Evolutionary conservation across 2,113 vertebrate genomes (phyloP).

Genomic region (Epinephelus lanceolatus): DNA sequence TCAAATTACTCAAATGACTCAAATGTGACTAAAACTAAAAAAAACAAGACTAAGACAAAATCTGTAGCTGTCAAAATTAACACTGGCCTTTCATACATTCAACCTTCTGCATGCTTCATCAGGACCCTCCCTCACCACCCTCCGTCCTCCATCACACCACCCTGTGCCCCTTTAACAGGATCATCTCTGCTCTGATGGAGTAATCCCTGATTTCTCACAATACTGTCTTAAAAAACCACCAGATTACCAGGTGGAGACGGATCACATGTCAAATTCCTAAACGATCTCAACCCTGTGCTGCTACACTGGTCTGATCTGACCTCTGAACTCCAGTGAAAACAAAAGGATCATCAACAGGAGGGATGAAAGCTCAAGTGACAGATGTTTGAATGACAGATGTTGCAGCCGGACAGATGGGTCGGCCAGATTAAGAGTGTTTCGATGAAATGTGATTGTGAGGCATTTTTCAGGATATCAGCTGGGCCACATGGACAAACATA

Average conservation of each 20-base stretch:
- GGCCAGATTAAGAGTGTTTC: slow-evolving; percentile 24
- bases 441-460: slow-evolving; percentile 18
- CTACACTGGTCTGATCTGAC: background rate
- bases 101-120: background rate
- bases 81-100: background rate
- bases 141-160: slow-evolving; percentile 5
- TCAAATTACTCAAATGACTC: too few species aligned
- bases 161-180: slow-evolving; percentile 68
- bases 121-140: background rate
- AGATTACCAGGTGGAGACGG: slow-evolving; percentile 58
- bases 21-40: too few species aligned
- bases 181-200: slow-evolving; percentile 61
- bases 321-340: slow-evolving; percentile 32
- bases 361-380: slow-evolving; percentile 32
- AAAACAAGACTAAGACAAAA: too few species aligned
- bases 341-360: slow-evolving; percentile 36
- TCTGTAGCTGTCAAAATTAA: too few species aligned
- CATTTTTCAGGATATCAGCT: slow-evolving; percentile 19
- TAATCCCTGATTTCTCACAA: slow-evolving; percentile 71
- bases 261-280: slow-evolving; percentile 53
- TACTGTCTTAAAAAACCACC: slow-evolving; percentile 56
- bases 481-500: slow-evolving; percentile 32
- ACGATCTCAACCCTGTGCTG: slow-evolving; percentile 22
- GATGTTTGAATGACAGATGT: slow-evolving; percentile 66
- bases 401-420: slow-evolving; percentile 38